Conservation (phyloP, 2,797 vertebrate species). For the Enteromius paludinosus region DNA sequence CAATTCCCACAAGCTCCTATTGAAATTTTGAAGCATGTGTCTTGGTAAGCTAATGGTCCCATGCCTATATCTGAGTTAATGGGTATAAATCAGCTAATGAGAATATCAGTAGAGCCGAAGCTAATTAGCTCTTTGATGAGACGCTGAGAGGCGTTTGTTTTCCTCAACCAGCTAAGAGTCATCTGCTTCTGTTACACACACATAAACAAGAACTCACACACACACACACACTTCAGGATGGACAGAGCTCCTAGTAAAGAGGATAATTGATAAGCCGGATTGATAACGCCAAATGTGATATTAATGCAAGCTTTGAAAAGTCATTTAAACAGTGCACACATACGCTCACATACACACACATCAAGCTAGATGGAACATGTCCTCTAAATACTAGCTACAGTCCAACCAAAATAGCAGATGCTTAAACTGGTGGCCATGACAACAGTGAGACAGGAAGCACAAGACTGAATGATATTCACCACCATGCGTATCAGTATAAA, state of each 20-base stretch:
- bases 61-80: slow-evolving; percentile 34
- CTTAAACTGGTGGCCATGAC: slow-evolving; percentile 31
- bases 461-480: neutral
- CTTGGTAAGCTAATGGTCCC: slow-evolving; percentile 38
- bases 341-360: neutral
- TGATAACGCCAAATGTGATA: slow-evolving; percentile 18
- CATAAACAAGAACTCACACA: neutral
- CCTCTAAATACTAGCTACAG: neutral
- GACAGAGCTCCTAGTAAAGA: neutral
- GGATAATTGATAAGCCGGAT: neutral
- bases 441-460: slow-evolving; percentile 19
- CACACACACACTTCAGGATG: neutral
- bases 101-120: slow-evolving; percentile 49
- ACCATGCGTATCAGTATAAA: slow-evolving; percentile 10
- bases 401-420: slow-evolving; percentile 15
- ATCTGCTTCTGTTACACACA: slow-evolving; percentile 13
- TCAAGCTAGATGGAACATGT: neutral
- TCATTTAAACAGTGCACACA: neutral
- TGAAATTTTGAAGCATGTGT: slow-evolving; percentile 38
- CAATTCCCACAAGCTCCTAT: slow-evolving; percentile 23
- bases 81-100: slow-evolving; percentile 47
- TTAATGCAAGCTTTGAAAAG: neutral
- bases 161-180: slow-evolving; percentile 21
- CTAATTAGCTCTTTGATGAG: slow-evolving; percentile 51
- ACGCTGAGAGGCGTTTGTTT: slow-evolving; percentile 39